phyloP scores from a whole-genome alignment of 2,888 invertebrate species.

The Eupelmus urozonus region DNA sequence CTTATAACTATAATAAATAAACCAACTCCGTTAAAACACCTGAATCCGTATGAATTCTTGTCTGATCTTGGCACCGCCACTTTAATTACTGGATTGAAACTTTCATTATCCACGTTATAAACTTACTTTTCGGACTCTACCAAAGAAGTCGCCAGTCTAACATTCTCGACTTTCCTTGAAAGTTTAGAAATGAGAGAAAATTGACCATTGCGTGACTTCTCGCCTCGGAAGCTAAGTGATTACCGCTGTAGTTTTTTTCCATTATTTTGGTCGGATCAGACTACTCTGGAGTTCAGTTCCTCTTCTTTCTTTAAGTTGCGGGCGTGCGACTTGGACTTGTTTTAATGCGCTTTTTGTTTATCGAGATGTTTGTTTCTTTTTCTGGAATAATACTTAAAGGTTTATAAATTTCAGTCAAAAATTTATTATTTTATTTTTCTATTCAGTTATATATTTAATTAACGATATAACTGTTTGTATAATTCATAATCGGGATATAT shows the following conservation, averaged over 20 bases:
- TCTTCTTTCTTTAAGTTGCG: not conserved
- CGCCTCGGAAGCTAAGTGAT: constrained; percentile 29
- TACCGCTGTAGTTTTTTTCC: not conserved
- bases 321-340: no score
- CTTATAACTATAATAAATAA: no score
- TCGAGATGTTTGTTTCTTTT: no score
- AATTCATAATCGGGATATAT: no score
- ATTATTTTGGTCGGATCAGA: not conserved
- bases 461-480: no score
- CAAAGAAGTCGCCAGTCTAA: not conserved
- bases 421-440: no score
- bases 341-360: no score
- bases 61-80: not conserved
- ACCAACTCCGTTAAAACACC: no score
- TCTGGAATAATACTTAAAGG: no score
- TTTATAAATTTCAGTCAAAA: no score
- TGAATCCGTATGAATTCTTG: no score
- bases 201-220: constrained; percentile 15
- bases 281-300: not conserved
- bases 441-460: no score
- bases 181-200: constrained; percentile 38
- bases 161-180: not conserved
- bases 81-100: not conserved
- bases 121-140: constrained; percentile 12
- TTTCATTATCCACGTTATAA: not conserved